Conservation (phyloP, 2,888 invertebrate species). For the Drosophila recens region DNA sequence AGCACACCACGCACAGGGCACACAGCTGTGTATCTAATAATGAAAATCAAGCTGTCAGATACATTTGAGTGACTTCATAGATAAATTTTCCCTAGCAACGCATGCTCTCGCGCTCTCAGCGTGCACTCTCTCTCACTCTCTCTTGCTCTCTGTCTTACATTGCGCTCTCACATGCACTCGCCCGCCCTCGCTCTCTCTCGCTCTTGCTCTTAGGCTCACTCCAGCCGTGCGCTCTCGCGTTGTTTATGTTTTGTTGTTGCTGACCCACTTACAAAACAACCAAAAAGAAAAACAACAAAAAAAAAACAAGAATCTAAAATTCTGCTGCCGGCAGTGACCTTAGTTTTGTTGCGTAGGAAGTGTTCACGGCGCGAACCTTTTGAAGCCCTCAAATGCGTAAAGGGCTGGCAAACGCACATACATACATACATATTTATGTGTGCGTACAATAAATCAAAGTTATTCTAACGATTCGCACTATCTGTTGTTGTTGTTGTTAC, state of each 20-base stretch:
- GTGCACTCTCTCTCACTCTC: slow-evolving; percentile 7
- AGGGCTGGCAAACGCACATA: slow-evolving; percentile 9
- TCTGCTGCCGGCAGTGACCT: slow-evolving; percentile 54
- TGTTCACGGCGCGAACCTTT: slow-evolving; percentile 22
- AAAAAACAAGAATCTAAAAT: slow-evolving; percentile 19
- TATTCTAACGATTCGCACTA: neutral
- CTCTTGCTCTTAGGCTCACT: slow-evolving; percentile 7
- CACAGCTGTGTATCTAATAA: slow-evolving; percentile 78
- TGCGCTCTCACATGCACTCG: neutral
- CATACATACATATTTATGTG: neutral
- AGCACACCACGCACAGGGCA: slow-evolving; percentile 46
- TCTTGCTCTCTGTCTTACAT: slow-evolving; percentile 2
- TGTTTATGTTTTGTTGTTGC: slow-evolving; percentile 67
- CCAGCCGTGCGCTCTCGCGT: slow-evolving; percentile 16
- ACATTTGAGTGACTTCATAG: slow-evolving; percentile 55
- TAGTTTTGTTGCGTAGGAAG: slow-evolving; percentile 43
- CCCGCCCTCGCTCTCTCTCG: slow-evolving; percentile 5
- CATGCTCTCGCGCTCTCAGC: slow-evolving; percentile 57
- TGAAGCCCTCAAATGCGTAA: slow-evolving; percentile 7
- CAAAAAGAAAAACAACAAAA: too few species aligned
- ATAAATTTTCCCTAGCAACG: slow-evolving; percentile 60
- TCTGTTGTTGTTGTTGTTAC: neutral
- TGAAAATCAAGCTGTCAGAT: slow-evolving; percentile 65
- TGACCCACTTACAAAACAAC: slow-evolving; percentile 62
- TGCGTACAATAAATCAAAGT: neutral